Percentiles rank a stretch among this genome's conserved stretches.
These are phyloP conservation scores for Pteromalus puparum DNA, from an alignment of 1,140 invertebrate species.

Conservation along the genomic window DNA sequence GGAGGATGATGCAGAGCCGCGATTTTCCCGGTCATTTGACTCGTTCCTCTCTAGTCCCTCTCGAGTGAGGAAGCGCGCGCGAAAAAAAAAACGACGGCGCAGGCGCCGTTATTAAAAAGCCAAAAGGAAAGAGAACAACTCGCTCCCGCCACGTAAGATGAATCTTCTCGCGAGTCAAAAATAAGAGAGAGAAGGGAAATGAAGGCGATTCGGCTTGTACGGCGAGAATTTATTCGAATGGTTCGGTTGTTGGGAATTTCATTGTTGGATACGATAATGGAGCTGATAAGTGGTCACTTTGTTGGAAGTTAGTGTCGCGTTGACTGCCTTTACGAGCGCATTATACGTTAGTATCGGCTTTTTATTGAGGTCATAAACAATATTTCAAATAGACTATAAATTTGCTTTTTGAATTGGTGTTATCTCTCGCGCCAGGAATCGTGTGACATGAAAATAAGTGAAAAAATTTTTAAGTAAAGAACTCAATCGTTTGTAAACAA, in stretches of 20 bases:
- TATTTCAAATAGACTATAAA: background rate
- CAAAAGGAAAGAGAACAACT: background rate
- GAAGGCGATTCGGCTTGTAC: background rate
- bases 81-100: background rate
- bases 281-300: background rate
- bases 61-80: background rate
- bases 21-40: background rate
- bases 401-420: background rate
- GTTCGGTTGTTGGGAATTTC: background rate
- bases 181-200: background rate
- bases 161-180: background rate
- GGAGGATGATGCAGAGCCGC: conserved; percentile 1
- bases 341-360: background rate
- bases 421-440: too few species aligned
- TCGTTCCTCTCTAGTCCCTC: background rate
- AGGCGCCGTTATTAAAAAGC: background rate
- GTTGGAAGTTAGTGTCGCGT: background rate
- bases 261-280: background rate
- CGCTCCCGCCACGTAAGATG: background rate
- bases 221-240: background rate
- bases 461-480: background rate
- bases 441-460: background rate
- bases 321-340: background rate
- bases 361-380: background rate
- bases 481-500: background rate